Conservation (phyloP, 2,113 vertebrate species). For the Spilogale gracilis region DNA sequence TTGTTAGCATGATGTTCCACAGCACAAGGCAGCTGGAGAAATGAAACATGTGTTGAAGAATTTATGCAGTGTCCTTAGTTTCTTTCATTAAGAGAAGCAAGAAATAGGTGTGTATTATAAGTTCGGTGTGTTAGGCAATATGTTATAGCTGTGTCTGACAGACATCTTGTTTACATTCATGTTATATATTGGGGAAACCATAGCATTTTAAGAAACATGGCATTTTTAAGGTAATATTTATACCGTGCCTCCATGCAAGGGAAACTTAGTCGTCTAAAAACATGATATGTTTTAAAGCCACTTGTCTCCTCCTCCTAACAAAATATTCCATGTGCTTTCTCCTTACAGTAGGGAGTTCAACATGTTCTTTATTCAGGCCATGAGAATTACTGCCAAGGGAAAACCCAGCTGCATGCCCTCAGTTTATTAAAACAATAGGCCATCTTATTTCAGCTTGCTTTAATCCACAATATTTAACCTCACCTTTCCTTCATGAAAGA, state of each 20-base stretch:
- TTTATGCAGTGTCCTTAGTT: conserved; percentile 91
- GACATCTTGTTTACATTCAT: conserved; percentile 87
- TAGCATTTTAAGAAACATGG: conserved; percentile 84
- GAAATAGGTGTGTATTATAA: conserved; percentile 87
- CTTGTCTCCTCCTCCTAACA: conserved; percentile 83
- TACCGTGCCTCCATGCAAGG: conserved; percentile 76
- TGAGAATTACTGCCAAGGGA: conserved; percentile 72
- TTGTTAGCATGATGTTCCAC: conserved; percentile 91
- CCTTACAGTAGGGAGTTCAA: conserved; percentile 64
- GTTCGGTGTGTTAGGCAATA: conserved; percentile 85
- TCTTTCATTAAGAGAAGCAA: conserved; percentile 89
- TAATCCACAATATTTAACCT: conserved; percentile 51
- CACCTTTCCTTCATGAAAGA: background rate
- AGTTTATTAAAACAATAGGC: conserved; percentile 63
- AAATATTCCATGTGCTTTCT: conserved; percentile 82
- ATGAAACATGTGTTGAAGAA: conserved; percentile 88
- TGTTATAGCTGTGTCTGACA: conserved; percentile 86
- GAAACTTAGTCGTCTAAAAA: conserved; percentile 82
- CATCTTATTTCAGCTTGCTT: conserved; percentile 74
- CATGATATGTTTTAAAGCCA: conserved; percentile 84
- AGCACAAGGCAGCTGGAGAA: conserved; percentile 88
- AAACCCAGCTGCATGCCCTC: conserved; percentile 60
- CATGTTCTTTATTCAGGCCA: conserved; percentile 69
- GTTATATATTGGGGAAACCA: conserved; percentile 85
- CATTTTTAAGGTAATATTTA: conserved; percentile 86